These are phyloP conservation scores for Lepisosteus oculatus DNA, from an alignment of 2,113 vertebrate genomes.

Conservation along the genomic window DNA sequence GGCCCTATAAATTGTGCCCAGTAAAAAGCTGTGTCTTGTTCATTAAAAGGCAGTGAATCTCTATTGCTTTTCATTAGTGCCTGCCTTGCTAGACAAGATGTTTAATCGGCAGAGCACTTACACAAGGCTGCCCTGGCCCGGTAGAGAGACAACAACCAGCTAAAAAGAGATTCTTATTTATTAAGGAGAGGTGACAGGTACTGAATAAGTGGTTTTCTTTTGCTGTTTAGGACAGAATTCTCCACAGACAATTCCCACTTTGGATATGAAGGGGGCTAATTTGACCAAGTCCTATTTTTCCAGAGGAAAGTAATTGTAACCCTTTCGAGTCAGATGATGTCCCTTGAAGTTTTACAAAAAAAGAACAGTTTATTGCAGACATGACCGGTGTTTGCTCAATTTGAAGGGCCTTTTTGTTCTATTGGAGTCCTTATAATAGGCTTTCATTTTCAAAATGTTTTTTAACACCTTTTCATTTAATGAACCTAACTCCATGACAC, in stretches of 20 bases:
- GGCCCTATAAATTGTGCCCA: conserved; percentile 95
- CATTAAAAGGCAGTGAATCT: conserved; percentile 98
- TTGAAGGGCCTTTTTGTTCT: too few relatives aligned
- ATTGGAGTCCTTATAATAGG: too few relatives aligned
- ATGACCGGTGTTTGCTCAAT: too few relatives aligned
- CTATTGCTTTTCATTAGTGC: conserved; percentile 97
- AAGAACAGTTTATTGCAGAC: too few relatives aligned
- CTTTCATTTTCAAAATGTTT: too few relatives aligned
- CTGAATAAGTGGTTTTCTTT: conserved; percentile 84
- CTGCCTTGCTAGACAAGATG: conserved; percentile 83
- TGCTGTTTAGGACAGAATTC: conserved; percentile 51
- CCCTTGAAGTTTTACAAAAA: conserved; percentile 49
- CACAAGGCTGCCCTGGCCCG: conserved; percentile 66
- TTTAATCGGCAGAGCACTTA: conserved; percentile 92
- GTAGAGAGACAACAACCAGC: conserved; percentile 65
- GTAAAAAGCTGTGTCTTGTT: conserved; percentile 92
- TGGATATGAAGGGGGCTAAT: conserved; percentile 51
- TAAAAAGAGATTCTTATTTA: conserved; percentile 97
- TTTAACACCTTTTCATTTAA: too few relatives aligned
- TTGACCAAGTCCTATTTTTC: conserved; percentile 54
- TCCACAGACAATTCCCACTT: conserved; percentile 34
- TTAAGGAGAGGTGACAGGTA: conserved; percentile 89
- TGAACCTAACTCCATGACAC: too few relatives aligned
- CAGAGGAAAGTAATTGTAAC: conserved; percentile 64
- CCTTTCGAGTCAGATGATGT: conserved; percentile 50